These are phyloP conservation scores for Plumapathes pennacea DNA, from an alignment of 92 coral and sea anemone genomes.

Conservation along the genomic window DNA sequence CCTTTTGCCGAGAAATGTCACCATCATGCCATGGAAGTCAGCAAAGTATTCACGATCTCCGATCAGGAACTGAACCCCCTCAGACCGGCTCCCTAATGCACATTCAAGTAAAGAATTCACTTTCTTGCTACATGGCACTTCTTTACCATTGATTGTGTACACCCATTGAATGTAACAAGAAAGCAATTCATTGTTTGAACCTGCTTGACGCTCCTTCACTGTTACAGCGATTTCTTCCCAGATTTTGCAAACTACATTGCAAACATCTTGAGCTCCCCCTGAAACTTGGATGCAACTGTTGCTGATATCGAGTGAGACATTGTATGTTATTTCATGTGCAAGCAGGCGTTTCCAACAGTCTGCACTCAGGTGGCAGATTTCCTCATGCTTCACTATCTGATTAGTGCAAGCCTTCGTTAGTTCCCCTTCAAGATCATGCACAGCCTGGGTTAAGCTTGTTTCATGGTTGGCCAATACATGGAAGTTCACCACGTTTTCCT, in stretches of 20 bases:
- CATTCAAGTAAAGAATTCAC: conserved; percentile 52
- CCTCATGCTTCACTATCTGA: conserved; percentile 33
- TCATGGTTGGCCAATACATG: too few species aligned
- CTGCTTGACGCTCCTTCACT: conserved; percentile 24
- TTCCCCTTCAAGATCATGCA: too few species aligned
- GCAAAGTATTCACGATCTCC: conserved; percentile 19
- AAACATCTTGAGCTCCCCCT: conserved; percentile 48
- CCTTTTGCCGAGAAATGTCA: too few species aligned
- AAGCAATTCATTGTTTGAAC: conserved; percentile 36
- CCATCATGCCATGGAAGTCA: too few species aligned
- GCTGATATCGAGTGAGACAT: conserved; percentile 43
- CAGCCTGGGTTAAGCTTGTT: too few species aligned
- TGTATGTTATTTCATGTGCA: too few species aligned
- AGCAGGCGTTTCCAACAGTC: too few species aligned
- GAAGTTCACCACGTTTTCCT: too few species aligned
- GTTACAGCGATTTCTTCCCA: conserved; percentile 42
- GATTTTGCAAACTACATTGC: conserved; percentile 17
- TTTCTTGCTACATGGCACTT: conserved; percentile 32
- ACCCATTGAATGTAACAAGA: conserved; percentile 45
- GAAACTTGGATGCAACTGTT: conserved; percentile 34
- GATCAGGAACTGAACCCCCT: conserved; percentile 15
- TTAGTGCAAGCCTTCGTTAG: conserved; percentile 33
- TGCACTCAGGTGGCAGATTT: conserved; percentile 23
- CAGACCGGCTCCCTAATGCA: conserved; percentile 31
- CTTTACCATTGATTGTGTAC: conserved; percentile 12